A percentile compares a stretch with the other conserved stretches of the same genome.
Evolutionary conservation across 2,113 vertebrate species (phyloP).

Genomic region (Mesoclemmys tuberculata): DNA sequence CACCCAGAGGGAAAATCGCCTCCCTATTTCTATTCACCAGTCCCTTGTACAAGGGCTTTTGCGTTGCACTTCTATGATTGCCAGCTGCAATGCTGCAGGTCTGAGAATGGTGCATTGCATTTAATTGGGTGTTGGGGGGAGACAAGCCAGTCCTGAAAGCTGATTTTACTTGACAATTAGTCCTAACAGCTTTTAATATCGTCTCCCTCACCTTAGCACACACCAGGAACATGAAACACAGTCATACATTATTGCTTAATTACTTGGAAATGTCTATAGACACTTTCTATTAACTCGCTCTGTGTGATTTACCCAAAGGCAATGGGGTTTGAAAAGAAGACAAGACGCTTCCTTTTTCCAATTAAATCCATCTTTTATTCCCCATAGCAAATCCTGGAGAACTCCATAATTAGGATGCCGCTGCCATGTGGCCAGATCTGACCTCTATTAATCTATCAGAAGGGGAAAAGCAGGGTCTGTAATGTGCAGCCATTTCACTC

Average conservation of each 20-base stretch:
- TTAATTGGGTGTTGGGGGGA: not conserved
- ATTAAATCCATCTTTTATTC: not conserved
- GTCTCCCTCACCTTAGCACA: not conserved
- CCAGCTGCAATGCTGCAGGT: not conserved
- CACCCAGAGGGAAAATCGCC: not conserved
- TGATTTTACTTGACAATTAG: not conserved
- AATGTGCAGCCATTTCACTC: not conserved
- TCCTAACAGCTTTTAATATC: not conserved
- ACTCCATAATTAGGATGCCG: not conserved
- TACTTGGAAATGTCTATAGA: not conserved
- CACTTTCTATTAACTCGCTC: not conserved
- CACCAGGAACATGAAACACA: not conserved
- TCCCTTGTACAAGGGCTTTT: not conserved
- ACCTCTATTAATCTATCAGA: not conserved
- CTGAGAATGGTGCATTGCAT: not conserved
- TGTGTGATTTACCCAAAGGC: not conserved
- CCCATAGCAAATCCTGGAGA: not conserved
- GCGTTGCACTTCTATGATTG: not conserved
- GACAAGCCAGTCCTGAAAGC: not conserved
- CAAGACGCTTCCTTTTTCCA: not conserved
- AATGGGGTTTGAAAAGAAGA: not conserved
- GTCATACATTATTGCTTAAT: not conserved
- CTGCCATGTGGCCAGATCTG: accelerated
- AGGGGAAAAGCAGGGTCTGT: not conserved
- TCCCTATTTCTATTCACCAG: not conserved